Conservation (phyloP, 2,113 vertebrate genomes). For the Myocastor coypus region DNA sequence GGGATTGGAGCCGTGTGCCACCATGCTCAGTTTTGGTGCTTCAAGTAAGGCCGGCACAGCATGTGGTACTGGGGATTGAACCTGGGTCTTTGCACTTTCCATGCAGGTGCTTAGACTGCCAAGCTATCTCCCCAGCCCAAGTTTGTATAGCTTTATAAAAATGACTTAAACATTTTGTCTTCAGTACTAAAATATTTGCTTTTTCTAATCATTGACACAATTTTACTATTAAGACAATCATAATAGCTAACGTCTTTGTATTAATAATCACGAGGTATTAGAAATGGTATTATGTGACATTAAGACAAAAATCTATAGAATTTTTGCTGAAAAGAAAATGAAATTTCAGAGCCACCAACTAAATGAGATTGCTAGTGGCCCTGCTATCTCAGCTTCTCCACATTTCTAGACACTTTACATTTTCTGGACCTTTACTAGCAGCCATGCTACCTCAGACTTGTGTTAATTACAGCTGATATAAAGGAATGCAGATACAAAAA, state of each 20-base stretch:
- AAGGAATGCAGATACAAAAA: conserved; percentile 62
- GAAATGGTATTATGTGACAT: conserved; percentile 69
- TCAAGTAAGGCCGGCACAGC: no score
- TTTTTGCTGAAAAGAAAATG: conserved; percentile 42
- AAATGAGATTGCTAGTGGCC: conserved; percentile 66
- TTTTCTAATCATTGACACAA: conserved; percentile 34
- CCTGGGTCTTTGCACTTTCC: no score
- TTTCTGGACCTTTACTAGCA: background rate
- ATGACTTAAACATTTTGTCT: conserved; percentile 49
- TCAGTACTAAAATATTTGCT: conserved; percentile 75
- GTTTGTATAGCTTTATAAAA: background rate
- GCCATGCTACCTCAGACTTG: background rate
- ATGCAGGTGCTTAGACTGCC: no score
- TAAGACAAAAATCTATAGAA: conserved; percentile 72
- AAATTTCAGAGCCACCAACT: conserved; percentile 65
- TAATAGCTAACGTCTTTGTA: conserved; percentile 55
- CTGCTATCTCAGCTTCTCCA: conserved; percentile 69
- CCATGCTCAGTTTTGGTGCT: no score
- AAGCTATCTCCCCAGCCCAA: background rate
- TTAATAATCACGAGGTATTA: conserved; percentile 65
- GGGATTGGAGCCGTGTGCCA: no score
- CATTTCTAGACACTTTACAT: background rate
- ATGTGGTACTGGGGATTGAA: no score
- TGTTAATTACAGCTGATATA: conserved; percentile 45
- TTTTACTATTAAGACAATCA: conserved; percentile 41